Conservation (phyloP, 2,797 vertebrate genomes). For the Microcaecilia unicolor region DNA sequence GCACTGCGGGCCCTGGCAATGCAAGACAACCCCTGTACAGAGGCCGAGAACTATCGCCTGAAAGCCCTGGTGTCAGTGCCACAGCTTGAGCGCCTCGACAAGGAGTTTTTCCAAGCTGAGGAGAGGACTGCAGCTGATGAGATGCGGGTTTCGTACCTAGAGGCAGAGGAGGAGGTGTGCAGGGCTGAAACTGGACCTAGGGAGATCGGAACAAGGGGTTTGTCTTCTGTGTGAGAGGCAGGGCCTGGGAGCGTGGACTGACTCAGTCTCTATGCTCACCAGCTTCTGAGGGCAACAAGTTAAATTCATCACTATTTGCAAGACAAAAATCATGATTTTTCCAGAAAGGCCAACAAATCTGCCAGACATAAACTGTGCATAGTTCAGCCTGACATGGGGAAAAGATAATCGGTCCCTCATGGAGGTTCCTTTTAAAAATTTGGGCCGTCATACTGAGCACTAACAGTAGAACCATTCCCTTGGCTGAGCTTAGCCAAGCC, state of each 20-base stretch:
- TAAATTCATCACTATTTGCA: no score
- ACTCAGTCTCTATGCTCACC: not conserved
- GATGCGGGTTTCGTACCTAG: slow-evolving; percentile 24
- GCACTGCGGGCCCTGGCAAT: slow-evolving; percentile 68
- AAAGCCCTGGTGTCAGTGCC: slow-evolving; percentile 56
- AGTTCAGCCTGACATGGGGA: no score
- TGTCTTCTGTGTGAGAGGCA: not conserved
- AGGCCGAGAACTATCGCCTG: slow-evolving; percentile 56
- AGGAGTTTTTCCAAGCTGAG: slow-evolving; percentile 56
- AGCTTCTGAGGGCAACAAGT: not conserved
- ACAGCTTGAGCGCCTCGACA: slow-evolving; percentile 73
- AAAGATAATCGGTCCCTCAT: no score
- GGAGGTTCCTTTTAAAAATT: no score
- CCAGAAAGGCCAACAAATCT: no score
- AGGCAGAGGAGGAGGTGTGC: slow-evolving; percentile 28
- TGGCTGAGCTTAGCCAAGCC: no score
- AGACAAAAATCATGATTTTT: no score
- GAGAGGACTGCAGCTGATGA: slow-evolving; percentile 58
- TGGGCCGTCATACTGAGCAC: no score
- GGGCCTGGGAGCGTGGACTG: not conserved
- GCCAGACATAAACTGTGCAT: no score
- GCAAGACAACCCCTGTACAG: slow-evolving; percentile 66
- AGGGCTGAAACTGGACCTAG: no score
- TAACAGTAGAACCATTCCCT: no score
- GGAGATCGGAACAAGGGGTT: no score